Evolutionary conservation across 1,140 invertebrate genomes (phyloP).

Genomic region (Lycorma delicatula): DNA sequence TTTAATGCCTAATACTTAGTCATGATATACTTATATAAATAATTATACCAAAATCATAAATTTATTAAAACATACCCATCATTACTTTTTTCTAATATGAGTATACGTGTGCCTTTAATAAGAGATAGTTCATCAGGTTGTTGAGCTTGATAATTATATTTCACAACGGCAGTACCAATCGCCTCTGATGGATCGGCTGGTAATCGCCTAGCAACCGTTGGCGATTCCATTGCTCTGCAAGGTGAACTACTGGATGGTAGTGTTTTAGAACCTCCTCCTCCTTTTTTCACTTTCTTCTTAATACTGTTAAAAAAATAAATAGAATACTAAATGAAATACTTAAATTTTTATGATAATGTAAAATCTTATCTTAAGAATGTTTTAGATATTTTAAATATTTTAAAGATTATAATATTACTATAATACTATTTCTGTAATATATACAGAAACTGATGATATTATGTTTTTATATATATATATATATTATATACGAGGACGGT

Average conservation of each 20-base stretch:
- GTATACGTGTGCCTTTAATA: slow-evolving; percentile 80
- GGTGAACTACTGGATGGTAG: slow-evolving; percentile 75
- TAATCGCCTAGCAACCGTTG: slow-evolving; percentile 60
- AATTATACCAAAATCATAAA: neutral
- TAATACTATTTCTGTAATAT: too few relatives aligned
- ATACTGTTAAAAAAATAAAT: slow-evolving; percentile 67
- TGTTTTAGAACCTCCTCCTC: slow-evolving; percentile 72
- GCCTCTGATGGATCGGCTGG: slow-evolving; percentile 78
- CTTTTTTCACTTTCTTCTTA: slow-evolving; percentile 87
- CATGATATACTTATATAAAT: too few relatives aligned
- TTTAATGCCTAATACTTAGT: too few relatives aligned
- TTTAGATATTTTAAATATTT: too few relatives aligned
- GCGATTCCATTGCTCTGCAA: slow-evolving; percentile 55
- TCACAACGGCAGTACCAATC: slow-evolving; percentile 85
- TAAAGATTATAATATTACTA: too few relatives aligned
- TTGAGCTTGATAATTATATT: slow-evolving; percentile 97
- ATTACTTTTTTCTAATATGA: slow-evolving; percentile 96
- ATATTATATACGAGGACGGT: too few relatives aligned
- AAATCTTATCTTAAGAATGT: too few relatives aligned
- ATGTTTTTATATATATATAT: too few relatives aligned
- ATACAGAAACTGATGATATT: too few relatives aligned
- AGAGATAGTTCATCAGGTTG: slow-evolving; percentile 93
- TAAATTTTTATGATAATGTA: too few relatives aligned
- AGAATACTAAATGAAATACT: too few relatives aligned
- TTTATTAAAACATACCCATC: slow-evolving; percentile 52